phyloP scores from a whole-genome alignment of 2,113 vertebrate genomes.

The Baryphthengus martii region DNA sequence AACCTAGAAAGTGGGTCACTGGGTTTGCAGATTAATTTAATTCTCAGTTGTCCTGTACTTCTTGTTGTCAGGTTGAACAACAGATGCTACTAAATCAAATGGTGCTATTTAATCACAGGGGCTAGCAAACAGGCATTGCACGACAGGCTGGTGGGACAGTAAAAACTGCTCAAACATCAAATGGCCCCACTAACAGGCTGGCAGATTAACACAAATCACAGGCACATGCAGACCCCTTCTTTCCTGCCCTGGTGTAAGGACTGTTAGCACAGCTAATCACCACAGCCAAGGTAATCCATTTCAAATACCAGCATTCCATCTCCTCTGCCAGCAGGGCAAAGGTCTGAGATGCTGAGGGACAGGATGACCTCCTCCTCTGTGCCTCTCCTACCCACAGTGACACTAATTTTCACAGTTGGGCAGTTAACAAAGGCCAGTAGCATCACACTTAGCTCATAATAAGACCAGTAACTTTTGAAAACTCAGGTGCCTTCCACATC shows the following conservation, averaged over 20 bases:
- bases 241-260: not conserved
- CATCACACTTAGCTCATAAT: not conserved
- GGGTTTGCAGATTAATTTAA: constrained; percentile 11
- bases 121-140: not conserved
- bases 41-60: not conserved
- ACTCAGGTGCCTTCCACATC: not conserved
- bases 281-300: not conserved
- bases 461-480: not conserved
- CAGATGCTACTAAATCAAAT: not conserved
- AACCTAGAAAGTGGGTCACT: constrained; percentile 24
- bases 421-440: not conserved
- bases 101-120: not conserved
- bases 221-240: not conserved
- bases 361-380: not conserved
- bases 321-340: not conserved
- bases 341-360: not conserved
- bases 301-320: not conserved
- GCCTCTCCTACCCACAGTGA: not conserved
- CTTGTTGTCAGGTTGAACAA: not conserved
- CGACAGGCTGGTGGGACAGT: not conserved
- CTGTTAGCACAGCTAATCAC: not conserved
- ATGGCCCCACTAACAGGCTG: not conserved
- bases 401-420: not conserved
- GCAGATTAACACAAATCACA: not conserved
- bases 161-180: not conserved